A percentile compares a stretch with the other conserved stretches of the same genome.
phyloP scores from a whole-genome alignment of 2,113 vertebrate species.

The Tricholaema leucomelas region DNA sequence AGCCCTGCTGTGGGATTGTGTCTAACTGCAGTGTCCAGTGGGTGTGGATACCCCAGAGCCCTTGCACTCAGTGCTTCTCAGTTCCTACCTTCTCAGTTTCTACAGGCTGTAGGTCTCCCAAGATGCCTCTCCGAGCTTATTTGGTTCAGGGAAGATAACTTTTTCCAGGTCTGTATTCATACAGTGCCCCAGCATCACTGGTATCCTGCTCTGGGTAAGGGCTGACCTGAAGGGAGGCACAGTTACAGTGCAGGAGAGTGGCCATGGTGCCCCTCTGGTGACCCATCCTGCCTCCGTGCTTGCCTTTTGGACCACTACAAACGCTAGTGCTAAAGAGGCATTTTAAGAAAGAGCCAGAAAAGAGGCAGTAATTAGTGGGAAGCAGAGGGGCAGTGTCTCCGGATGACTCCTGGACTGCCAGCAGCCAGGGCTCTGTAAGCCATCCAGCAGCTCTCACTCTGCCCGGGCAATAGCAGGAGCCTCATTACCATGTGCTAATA shows the following conservation, averaged over 20 bases:
- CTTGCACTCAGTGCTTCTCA: not conserved
- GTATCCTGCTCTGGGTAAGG: not conserved
- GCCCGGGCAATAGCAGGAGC: not conserved
- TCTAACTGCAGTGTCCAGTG: not conserved
- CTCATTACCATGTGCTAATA: not conserved
- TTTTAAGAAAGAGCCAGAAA: not conserved
- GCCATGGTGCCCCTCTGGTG: not conserved
- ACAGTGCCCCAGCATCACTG: not conserved
- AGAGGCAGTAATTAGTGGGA: not conserved
- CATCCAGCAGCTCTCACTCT: not conserved
- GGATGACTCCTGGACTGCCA: not conserved
- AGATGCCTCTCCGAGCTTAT: not conserved
- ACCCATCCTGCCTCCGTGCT: not conserved
- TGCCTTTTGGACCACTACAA: not conserved
- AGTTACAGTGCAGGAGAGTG: fast-evolving
- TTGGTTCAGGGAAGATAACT: not conserved
- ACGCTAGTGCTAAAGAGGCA: not conserved
- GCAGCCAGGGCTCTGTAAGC: not conserved
- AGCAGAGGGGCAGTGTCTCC: not conserved
- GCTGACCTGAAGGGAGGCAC: not conserved
- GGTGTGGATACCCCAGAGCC: not conserved
- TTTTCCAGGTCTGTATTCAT: not conserved
- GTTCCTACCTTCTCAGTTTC: not conserved
- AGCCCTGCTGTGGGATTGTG: not conserved
- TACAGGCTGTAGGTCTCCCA: not conserved